Evolutionary conservation across 2,888 invertebrate species (phyloP).

Genomic region (Spodoptera littoralis): DNA sequence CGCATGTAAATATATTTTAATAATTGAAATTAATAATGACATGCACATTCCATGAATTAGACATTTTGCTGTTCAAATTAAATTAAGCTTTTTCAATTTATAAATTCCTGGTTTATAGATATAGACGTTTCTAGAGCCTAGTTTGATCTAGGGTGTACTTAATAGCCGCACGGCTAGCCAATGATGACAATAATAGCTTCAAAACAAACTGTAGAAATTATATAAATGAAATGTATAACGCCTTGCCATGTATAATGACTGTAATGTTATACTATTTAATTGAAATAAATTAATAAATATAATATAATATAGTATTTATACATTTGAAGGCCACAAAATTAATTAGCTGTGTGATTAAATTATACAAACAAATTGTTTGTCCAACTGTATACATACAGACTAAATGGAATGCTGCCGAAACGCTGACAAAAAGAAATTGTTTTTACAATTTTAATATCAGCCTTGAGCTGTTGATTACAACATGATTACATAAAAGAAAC

Average conservation of each 20-base stretch:
- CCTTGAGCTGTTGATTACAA: too few species aligned
- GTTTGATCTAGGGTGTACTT: conserved; percentile 50
- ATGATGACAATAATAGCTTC: conserved; percentile 53
- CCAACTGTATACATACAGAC: conserved; percentile 10
- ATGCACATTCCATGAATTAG: conserved; percentile 40
- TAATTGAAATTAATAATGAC: conserved; percentile 9
- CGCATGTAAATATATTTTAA: conserved; percentile 16
- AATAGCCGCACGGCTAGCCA: conserved; percentile 44
- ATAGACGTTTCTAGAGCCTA: conserved; percentile 21
- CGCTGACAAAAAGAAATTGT: too few species aligned
- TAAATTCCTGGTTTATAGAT: conserved; percentile 16
- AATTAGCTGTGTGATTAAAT: not conserved
- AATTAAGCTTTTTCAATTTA: conserved; percentile 14
- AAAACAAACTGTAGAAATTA: conserved; percentile 13
- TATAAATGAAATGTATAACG: too few species aligned
- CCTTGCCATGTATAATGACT: too few species aligned
- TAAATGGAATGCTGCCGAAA: too few species aligned
- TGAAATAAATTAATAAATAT: too few species aligned
- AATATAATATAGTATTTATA: conserved; percentile 1
- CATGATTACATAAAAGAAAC: too few species aligned
- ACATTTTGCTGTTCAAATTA: conserved; percentile 8
- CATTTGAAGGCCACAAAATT: not conserved
- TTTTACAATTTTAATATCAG: too few species aligned
- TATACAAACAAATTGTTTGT: not conserved
- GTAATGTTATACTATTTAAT: too few species aligned